These are phyloP conservation scores for Tokudaia tokunoshimensis DNA, from an alignment of 2,797 vertebrate species.

Conservation along the genomic window DNA sequence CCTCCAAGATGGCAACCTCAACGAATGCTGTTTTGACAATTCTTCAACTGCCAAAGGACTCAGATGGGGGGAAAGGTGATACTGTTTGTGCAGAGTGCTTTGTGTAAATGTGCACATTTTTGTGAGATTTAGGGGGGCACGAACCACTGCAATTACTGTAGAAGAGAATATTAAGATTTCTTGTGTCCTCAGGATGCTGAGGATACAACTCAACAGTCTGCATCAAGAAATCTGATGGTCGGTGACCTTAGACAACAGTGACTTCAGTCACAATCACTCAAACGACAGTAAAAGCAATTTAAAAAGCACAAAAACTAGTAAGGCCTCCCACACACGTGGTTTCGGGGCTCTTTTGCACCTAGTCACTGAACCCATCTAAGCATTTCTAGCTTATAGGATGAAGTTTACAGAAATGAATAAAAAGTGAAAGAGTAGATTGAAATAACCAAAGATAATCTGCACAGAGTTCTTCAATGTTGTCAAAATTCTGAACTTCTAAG, in stretches of 20 bases:
- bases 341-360: neutral
- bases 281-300: neutral
- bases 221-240: slow-evolving; percentile 4
- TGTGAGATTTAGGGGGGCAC: slow-evolving; percentile 55
- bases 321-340: neutral
- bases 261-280: neutral
- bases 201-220: neutral
- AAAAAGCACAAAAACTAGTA: neutral
- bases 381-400: neutral
- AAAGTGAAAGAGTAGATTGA: slow-evolving; percentile 42
- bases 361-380: neutral
- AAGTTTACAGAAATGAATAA: slow-evolving; percentile 22
- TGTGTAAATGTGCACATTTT: neutral
- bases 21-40: slow-evolving; percentile 53
- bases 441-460: neutral
- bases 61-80: slow-evolving; percentile 58
- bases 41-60: slow-evolving; percentile 16
- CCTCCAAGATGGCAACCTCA: slow-evolving; percentile 58
- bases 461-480: neutral
- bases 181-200: slow-evolving; percentile 1
- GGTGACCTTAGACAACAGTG: slow-evolving; percentile 11
- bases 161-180: neutral
- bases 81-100: slow-evolving; percentile 32
- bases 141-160: neutral
- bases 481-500: slow-evolving; percentile 38